Percentiles rank a stretch among this genome's conserved stretches.
phyloP scores from a whole-genome alignment of 2,113 vertebrate genomes.

The Ovis canadensis region DNA sequence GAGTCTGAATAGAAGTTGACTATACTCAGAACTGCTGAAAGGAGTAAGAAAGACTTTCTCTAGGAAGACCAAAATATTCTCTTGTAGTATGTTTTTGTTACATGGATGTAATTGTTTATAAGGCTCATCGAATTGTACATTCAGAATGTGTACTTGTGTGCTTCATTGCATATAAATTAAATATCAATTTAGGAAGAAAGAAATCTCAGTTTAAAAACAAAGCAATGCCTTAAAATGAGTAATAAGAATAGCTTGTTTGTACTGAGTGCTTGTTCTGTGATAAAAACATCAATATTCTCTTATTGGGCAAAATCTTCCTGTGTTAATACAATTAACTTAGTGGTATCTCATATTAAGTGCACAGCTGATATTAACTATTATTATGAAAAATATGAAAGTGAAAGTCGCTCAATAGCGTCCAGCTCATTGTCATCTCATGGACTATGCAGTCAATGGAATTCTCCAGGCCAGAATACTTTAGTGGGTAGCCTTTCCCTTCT shows the following conservation, averaged over 20 bases:
- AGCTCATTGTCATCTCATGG: neutral
- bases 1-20: neutral
- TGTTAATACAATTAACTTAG: neutral
- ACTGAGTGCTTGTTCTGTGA: neutral
- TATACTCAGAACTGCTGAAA: neutral
- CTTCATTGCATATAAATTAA: neutral
- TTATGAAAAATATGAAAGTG: neutral
- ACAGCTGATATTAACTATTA: neutral
- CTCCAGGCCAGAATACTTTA: neutral
- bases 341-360: neutral
- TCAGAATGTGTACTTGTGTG: neutral
- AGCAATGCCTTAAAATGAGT: neutral
- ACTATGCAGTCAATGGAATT: neutral
- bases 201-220: neutral
- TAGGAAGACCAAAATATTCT: neutral
- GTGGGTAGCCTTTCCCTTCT: neutral
- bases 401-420: accelerated
- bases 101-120: neutral
- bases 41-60: neutral
- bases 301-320: neutral
- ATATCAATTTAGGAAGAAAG: neutral
- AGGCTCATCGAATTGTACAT: neutral
- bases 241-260: neutral
- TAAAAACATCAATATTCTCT: neutral
- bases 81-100: neutral